phyloP scores from a whole-genome alignment of 1,140 invertebrate species.

The Bombus polaris region DNA sequence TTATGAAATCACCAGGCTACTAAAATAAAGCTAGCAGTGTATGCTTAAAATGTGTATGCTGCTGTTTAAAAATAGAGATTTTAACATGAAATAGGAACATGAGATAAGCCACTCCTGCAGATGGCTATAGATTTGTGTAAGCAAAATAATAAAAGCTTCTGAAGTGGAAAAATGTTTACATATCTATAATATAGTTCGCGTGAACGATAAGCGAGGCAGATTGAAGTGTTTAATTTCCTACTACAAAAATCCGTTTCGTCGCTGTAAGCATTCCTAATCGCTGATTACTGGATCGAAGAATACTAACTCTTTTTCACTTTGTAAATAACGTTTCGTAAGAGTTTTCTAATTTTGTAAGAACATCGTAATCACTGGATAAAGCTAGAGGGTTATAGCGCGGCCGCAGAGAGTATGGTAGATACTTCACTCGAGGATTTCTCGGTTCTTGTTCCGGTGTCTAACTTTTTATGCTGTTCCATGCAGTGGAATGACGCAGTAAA shows the following conservation, averaged over 20 bases:
- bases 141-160: constrained; percentile 32
- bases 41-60: neutral
- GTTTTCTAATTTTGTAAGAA: neutral
- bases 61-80: constrained; percentile 47
- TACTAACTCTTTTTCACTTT: neutral
- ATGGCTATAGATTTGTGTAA: constrained; percentile 33
- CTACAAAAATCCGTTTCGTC: neutral
- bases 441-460: constrained; percentile 42
- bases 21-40: constrained; percentile 29
- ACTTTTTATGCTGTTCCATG: constrained; percentile 56
- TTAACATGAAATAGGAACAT: constrained; percentile 11
- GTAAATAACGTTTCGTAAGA: neutral
- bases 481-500: constrained; percentile 60
- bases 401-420: neutral
- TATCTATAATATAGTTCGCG: too few species aligned
- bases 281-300: neutral
- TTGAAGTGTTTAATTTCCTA: neutral
- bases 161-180: constrained; percentile 1
- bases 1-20: constrained; percentile 28
- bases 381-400: neutral
- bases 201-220: neutral
- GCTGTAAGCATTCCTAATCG: too few species aligned
- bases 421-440: constrained; percentile 44
- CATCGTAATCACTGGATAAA: neutral
- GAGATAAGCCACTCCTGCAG: constrained; percentile 49